These are phyloP conservation scores for Seriola quinqueradiata DNA, from an alignment of 2,113 vertebrate species.

Conservation along the genomic window DNA sequence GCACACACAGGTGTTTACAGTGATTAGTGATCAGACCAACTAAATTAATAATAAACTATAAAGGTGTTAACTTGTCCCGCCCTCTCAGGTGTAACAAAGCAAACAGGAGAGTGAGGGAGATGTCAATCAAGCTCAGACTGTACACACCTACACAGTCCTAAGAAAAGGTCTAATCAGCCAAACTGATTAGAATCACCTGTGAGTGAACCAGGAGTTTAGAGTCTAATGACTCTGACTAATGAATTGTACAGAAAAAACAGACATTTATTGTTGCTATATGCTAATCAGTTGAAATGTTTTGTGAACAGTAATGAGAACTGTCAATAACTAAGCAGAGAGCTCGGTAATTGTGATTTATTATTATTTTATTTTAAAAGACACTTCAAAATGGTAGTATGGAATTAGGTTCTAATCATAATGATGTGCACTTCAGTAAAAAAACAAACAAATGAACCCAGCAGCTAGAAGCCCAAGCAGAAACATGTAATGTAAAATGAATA, in stretches of 20 bases:
- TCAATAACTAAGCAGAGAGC: no score
- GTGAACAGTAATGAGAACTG: background rate
- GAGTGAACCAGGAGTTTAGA: no score
- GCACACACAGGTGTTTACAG: no score
- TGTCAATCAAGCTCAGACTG: no score
- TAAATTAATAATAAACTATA: no score
- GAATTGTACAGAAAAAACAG: background rate
- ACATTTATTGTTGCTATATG: background rate
- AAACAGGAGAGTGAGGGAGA: background rate
- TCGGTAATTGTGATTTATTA: background rate
- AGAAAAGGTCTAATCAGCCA: background rate
- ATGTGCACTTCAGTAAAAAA: background rate
- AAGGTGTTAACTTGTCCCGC: no score
- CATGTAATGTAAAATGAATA: background rate
- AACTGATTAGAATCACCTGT: background rate
- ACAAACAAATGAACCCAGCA: background rate
- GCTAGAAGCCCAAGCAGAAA: background rate
- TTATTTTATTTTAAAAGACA: background rate
- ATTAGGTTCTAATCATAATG: no score
- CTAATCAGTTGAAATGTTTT: background rate
- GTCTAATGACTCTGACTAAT: background rate
- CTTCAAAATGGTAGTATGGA: background rate
- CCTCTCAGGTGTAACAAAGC: no score
- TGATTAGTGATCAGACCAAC: no score
- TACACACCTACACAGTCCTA: background rate